Evolutionary conservation across 2,113 vertebrate species (phyloP), one percentile per base, ranked within the genome.

Genomic region (Lepus europaeus): DNA sequence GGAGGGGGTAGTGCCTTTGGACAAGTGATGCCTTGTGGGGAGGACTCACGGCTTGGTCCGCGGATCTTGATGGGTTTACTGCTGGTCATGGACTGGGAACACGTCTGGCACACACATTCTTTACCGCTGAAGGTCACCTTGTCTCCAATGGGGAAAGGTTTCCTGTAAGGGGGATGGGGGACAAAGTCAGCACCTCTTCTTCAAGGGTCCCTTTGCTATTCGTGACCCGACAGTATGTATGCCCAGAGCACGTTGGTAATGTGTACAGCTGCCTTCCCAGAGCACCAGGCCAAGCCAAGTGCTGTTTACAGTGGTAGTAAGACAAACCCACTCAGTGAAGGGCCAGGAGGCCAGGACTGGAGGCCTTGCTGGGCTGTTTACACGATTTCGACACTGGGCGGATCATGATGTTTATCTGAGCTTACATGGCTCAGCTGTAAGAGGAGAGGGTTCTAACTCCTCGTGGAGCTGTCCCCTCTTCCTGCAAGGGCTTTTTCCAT

Each of bases 41-140:
- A 84, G 77, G 70, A 98, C 99, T 99, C 98, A 99, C 99, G 99
- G 98, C 99, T 99, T 82, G 99, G 99, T 95, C 99, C 99, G 0
- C 99, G 99, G 98, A 99, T 99, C 98, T 99, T 99, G 98, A 99
- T 99, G 59, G 99, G 99, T 96, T 99, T 99, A 95, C 98, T 99
- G 97, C 98, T 98, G 98, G 99, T 98, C 96, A 99, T 98, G 73
- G 98, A 98, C 87, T 99, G 99, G 76, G 99, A 99, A 98, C 99
- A 99, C 33, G 99, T 99, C 96, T 99, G 99, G 98, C 99, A 99
- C 82, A 99, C 99, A 0, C 99, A 99, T 95, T 99, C 99, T 98
- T 99, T 99, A 76, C 99, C 99, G 2, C 99, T 99, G 98, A 99
- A 99, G 0, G 99, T 99, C 73, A 99, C 99, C 98, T 99, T 99